These are phyloP conservation scores for Tipula unca DNA, from an alignment of 2,888 invertebrate species.

Conservation along the genomic window DNA sequence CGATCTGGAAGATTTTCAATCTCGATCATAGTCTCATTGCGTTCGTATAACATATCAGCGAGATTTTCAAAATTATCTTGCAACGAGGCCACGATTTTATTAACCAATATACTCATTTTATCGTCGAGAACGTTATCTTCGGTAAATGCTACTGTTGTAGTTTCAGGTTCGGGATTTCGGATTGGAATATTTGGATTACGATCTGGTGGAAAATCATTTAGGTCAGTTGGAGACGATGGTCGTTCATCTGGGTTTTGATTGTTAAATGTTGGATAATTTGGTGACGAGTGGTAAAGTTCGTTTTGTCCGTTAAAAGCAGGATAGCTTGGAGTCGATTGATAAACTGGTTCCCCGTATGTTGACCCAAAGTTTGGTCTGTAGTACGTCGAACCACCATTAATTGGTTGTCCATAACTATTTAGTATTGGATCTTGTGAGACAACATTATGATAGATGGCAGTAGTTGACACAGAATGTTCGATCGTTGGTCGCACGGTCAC, in stretches of 20 bases:
- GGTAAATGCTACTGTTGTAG: slow-evolving; percentile 65
- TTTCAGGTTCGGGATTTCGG: slow-evolving; percentile 42
- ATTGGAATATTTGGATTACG: slow-evolving; percentile 72
- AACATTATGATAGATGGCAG: slow-evolving; percentile 30
- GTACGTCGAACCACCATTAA: not conserved
- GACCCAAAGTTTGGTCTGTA: not conserved
- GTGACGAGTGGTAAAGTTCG: slow-evolving; percentile 31
- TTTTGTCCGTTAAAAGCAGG: slow-evolving; percentile 31
- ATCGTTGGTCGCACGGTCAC: slow-evolving; percentile 25
- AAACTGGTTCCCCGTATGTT: not conserved
- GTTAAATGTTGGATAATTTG: slow-evolving; percentile 36
- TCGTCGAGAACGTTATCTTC: slow-evolving; percentile 68
- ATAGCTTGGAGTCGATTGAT: slow-evolving; percentile 36
- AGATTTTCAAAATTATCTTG: slow-evolving; percentile 75
- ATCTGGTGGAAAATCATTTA: slow-evolving; percentile 76
- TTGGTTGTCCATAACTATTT: slow-evolving; percentile 17
- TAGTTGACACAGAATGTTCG: slow-evolving; percentile 25
- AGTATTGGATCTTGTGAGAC: not conserved
- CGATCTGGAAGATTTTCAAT: slow-evolving; percentile 18
- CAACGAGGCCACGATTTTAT: slow-evolving; percentile 73
- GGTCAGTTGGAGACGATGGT: slow-evolving; percentile 59
- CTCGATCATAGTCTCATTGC: slow-evolving; percentile 35
- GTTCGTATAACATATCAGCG: slow-evolving; percentile 63
- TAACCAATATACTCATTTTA: slow-evolving; percentile 73
- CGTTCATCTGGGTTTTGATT: not conserved